Conservation (phyloP, 92 coral and sea anemone genomes). For the Porites cylindrica region DNA sequence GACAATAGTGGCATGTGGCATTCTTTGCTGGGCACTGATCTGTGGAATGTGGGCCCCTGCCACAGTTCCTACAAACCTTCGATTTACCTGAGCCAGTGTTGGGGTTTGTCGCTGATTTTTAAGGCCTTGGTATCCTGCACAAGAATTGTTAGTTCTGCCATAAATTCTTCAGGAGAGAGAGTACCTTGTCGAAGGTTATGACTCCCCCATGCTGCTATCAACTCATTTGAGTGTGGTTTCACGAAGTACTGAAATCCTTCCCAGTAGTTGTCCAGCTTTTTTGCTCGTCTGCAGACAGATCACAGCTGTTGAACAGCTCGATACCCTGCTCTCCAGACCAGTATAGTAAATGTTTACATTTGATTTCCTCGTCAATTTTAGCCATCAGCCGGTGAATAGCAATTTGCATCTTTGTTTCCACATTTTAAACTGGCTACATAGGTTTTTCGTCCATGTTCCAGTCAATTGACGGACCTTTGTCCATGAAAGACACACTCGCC, state of each 20-base stretch:
- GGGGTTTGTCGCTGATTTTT: not conserved
- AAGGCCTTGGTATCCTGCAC: not conserved
- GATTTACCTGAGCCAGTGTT: not conserved
- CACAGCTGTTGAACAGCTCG: conserved; percentile 65
- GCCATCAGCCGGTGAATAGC: conserved; percentile 48
- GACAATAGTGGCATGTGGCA: conserved; percentile 44
- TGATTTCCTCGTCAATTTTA: conserved; percentile 47
- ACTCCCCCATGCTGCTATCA: conserved; percentile 55
- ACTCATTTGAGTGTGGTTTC: conserved; percentile 38
- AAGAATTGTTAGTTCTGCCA: conserved; percentile 47
- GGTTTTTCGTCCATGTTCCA: conserved; percentile 38
- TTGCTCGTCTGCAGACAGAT: conserved; percentile 43
- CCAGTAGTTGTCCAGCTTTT: conserved; percentile 45
- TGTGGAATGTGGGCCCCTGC: conserved; percentile 40
- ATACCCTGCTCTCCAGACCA: conserved; percentile 51
- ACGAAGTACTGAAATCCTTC: conserved; percentile 45
- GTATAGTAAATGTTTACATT: conserved; percentile 54
- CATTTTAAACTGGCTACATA: conserved; percentile 36
- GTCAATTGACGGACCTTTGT: conserved; percentile 44
- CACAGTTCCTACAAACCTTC: conserved; percentile 44
- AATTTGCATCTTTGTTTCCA: conserved; percentile 47
- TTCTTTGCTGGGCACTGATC: conserved; percentile 52
- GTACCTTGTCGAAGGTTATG: conserved; percentile 57
- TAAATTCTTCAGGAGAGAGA: conserved; percentile 58
- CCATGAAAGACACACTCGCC: conserved; percentile 28